Evolutionary conservation across 2,797 vertebrate species (phyloP).

Genomic region (Falco rusticolus): DNA sequence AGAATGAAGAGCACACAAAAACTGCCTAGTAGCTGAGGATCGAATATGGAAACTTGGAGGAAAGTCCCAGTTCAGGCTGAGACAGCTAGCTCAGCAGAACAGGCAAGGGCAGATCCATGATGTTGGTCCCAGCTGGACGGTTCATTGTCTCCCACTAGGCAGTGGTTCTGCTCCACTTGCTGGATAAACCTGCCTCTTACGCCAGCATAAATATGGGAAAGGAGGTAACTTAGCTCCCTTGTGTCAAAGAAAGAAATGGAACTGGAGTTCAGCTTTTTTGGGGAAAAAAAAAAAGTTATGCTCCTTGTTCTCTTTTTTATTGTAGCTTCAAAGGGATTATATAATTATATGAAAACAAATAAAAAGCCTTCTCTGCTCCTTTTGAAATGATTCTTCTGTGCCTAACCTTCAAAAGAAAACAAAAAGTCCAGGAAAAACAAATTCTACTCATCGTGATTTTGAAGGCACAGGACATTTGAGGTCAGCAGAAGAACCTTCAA

Average conservation of each 20-base stretch:
- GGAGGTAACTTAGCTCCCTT: not conserved
- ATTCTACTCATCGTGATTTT: not conserved
- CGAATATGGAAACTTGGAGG: not conserved
- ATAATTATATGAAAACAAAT: not conserved
- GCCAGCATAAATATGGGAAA: not conserved
- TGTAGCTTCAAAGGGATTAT: not conserved
- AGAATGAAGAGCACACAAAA: not conserved
- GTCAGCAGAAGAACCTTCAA: not conserved
- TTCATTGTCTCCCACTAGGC: not conserved
- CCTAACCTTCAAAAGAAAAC: not conserved
- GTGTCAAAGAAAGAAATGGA: not conserved
- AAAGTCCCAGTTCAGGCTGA: not conserved
- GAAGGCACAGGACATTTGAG: not conserved
- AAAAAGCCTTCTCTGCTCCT: not conserved
- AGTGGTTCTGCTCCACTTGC: not conserved
- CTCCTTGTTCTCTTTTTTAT: not conserved
- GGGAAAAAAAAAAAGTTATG: not conserved
- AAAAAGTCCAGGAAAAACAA: constrained; percentile 5
- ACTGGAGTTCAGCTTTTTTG: not conserved
- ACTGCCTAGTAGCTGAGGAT: not conserved
- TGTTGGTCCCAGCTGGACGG: not conserved
- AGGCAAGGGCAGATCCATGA: not conserved
- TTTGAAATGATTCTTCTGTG: not conserved
- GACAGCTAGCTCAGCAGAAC: not conserved
- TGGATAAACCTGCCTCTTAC: not conserved